These are phyloP conservation scores for Bolborhynchus lineola DNA, from an alignment of 2,113 vertebrate species.

Conservation along the genomic window DNA sequence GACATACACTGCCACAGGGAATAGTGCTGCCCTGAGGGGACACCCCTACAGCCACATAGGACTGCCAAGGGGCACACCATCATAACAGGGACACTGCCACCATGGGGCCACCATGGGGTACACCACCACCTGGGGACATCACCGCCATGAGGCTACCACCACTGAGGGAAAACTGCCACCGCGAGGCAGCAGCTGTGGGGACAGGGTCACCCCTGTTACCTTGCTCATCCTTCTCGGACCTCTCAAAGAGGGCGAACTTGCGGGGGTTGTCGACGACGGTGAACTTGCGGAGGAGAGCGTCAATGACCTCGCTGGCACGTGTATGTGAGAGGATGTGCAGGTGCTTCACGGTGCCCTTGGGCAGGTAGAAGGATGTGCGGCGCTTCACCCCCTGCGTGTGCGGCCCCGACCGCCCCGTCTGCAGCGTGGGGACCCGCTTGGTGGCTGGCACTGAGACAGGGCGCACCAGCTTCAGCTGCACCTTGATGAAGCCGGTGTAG, in stretches of 20 bases:
- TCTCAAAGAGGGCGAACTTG: constrained; percentile 94
- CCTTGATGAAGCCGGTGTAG: constrained; percentile 97
- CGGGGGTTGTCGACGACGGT: constrained; percentile 92
- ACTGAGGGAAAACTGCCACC: neutral
- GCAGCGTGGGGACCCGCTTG: constrained; percentile 71
- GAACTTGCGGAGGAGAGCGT: constrained; percentile 94
- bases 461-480: constrained; percentile 89
- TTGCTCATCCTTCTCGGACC: constrained; percentile 86
- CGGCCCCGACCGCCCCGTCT: constrained; percentile 55
- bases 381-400: constrained; percentile 73
- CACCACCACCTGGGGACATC: neutral
- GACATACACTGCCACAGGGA: neutral
- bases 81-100: neutral
- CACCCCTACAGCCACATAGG: neutral
- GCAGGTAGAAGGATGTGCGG: constrained; percentile 95
- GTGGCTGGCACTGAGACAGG: constrained; percentile 87
- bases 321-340: constrained; percentile 91
- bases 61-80: neutral
- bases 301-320: constrained; percentile 88
- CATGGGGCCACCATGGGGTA: neutral
- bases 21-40: neutral
- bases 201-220: constrained; percentile 58
- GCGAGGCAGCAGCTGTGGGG: fast-evolving
- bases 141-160: no score
- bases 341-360: constrained; percentile 91